These are phyloP conservation scores for Drosophila sturtevanti DNA, from an alignment of 1,140 invertebrate species.

Conservation along the genomic window DNA sequence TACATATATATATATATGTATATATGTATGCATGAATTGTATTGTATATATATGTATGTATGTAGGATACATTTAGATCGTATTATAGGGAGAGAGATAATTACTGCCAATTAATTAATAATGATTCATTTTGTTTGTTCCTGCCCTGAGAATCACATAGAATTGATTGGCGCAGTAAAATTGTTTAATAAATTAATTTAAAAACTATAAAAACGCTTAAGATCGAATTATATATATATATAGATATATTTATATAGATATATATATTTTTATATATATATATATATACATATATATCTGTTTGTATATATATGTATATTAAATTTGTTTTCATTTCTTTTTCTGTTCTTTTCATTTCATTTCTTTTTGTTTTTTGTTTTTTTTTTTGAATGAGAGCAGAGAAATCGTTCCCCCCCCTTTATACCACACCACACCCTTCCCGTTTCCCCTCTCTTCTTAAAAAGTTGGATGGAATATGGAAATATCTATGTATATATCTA, in stretches of 20 bases:
- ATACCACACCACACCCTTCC: not conserved
- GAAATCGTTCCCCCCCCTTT: not conserved
- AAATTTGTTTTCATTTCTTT: too few relatives aligned
- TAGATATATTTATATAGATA: not conserved
- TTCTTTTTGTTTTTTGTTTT: too few relatives aligned
- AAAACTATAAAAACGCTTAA: constrained; percentile 7
- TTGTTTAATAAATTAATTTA: constrained; percentile 8
- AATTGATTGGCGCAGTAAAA: not conserved
- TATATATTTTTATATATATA: not conserved
- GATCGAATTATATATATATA: not conserved
- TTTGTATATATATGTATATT: not conserved
- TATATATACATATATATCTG: not conserved
- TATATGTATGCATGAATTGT: constrained; percentile 3
- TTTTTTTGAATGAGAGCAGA: not conserved
- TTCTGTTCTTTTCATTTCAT: too few relatives aligned
- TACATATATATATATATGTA: not conserved
- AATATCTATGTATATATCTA: constrained; percentile 21
- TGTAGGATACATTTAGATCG: not conserved
- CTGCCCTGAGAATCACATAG: not conserved
- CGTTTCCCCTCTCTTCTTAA: not conserved
- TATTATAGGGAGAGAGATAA: constrained; percentile 10
- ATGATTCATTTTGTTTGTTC: not conserved
- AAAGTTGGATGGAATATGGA: constrained; percentile 18
- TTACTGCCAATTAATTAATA: not conserved
- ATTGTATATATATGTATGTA: constrained; percentile 15